These are phyloP conservation scores for Erythrolamprus reginae DNA, from an alignment of 2,113 vertebrate species.

Conservation along the genomic window DNA sequence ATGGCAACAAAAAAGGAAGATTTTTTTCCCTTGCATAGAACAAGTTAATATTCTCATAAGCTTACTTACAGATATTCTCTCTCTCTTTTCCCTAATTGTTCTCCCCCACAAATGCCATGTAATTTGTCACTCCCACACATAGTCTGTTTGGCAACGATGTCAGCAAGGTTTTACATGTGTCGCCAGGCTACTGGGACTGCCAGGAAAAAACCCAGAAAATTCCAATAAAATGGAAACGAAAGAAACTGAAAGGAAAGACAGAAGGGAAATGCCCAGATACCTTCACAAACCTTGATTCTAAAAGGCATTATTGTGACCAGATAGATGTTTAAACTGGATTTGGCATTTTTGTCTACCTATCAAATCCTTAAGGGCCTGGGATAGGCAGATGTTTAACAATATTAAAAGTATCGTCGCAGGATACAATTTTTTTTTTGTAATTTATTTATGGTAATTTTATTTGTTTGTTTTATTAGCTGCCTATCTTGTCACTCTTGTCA, in stretches of 20 bases:
- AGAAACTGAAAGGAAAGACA: conserved; percentile 1
- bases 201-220: background rate
- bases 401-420: background rate
- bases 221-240: background rate
- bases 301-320: background rate
- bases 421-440: background rate
- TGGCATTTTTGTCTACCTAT: background rate
- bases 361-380: background rate
- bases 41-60: background rate
- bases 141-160: conserved; percentile 52
- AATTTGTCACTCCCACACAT: conserved; percentile 59
- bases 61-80: background rate
- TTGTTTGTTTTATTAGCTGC: background rate
- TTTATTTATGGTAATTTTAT: background rate
- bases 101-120: conserved; percentile 37
- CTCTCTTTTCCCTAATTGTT: conserved; percentile 5
- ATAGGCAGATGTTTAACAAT: background rate
- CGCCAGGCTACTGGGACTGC: background rate
- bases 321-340: background rate
- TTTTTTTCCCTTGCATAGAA: background rate
- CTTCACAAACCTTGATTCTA: background rate
- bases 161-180: conserved; percentile 41
- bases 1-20: background rate
- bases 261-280: background rate
- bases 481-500: background rate